Conservation (phyloP, 2,113 vertebrate genomes). For the Ochotona princeps region DNA sequence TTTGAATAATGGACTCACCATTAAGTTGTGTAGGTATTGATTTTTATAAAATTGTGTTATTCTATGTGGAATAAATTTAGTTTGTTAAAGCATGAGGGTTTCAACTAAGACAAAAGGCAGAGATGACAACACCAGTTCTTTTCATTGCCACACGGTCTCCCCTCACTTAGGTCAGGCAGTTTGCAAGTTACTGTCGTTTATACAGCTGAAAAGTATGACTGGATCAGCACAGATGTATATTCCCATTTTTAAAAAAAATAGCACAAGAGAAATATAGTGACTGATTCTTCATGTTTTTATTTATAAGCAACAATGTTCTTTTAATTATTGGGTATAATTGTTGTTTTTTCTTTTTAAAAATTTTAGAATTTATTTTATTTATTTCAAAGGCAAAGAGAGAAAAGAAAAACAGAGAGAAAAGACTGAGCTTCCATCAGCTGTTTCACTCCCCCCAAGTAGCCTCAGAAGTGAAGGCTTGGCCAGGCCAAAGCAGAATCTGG, state of each 20-base stretch:
- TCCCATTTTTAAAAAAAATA: not conserved
- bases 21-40: not conserved
- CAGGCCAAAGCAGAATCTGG: no score
- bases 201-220: not conserved
- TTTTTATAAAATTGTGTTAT: not conserved
- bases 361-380: no score
- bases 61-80: not conserved
- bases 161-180: not conserved
- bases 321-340: no score
- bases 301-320: not conserved
- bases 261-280: not conserved
- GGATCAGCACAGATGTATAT: not conserved
- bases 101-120: not conserved
- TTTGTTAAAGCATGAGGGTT: not conserved
- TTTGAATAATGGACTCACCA: not conserved
- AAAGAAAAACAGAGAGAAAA: no score
- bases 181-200: not conserved
- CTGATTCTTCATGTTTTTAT: not conserved
- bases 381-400: no score
- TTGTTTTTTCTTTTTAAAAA: not conserved
- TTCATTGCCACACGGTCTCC: not conserved
- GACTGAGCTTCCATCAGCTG: no score
- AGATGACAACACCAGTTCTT: not conserved
- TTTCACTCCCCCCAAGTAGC: no score
- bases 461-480: no score